Evolutionary conservation across 2,888 invertebrate genomes (phyloP), one percentile per base, ranked within the genome.

Genomic region (Galerucella calmariensis): DNA sequence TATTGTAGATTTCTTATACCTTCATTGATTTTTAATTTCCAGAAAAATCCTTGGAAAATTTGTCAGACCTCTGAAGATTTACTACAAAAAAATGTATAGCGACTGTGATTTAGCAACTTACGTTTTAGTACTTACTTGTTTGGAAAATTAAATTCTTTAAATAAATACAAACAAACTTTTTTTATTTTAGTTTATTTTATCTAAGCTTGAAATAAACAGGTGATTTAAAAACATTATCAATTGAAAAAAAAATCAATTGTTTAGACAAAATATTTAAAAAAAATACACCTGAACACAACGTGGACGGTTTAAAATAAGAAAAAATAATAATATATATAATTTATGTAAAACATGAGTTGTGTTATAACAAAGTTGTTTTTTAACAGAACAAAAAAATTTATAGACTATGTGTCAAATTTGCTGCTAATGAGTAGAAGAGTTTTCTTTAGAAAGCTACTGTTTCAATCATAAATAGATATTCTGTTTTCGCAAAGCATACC

Each of bases 271-370:
- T 46, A 35, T 69, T 72, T 59, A n/a, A 72, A 59, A 74, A 16
- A 75, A 65, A 67, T 27, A 16, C 44, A 51, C 69, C 69, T 75
- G 75, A 75, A 75, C 73, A 75, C 73, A 73, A 20, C 12, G 58
- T 75, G 75, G 75, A 75, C 75, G 75, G 75, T 70, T 67, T 72
- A 62, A 69, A 68, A 69, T 75, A 73, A 73, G 67, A 73, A 67
- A 69, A 66, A 58, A 27, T 59, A 61, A 35, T 63, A 56, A 59
- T 8, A 61, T 58, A 65, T 27, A 74, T 56, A n/a, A 56, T 16
- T 44, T 71, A 16, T 58, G 70, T 67, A 44, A 74, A 44, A 74
- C 67, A 62, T 67, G 41, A 67, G n/a, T 11, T 10, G 27, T 48
- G 53, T 6, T 27, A 65, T 58, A 59, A 70, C 46, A 24, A 24